Evolutionary conservation across 2,888 invertebrate species (phyloP).

Genomic region (Drosophila buzzatii): DNA sequence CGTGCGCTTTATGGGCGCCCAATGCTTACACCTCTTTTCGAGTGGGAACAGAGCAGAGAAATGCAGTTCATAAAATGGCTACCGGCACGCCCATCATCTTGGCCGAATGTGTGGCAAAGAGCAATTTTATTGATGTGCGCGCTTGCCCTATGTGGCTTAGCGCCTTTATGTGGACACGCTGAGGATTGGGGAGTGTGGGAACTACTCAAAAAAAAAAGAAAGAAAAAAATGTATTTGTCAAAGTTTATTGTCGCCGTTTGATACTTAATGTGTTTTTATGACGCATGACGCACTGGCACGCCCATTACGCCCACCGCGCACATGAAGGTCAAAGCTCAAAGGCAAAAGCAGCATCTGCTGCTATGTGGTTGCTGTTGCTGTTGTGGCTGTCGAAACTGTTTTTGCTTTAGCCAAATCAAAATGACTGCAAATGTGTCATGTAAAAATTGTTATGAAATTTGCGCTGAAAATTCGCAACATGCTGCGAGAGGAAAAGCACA

Average conservation of each 20-base stretch:
- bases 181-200: not conserved
- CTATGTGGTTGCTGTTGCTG: conserved; percentile 23
- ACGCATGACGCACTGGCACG: conserved; percentile 63
- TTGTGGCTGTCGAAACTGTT: conserved; percentile 23
- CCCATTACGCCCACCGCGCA: conserved; percentile 24
- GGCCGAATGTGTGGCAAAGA: conserved; percentile 13
- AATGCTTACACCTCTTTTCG: conserved; percentile 61
- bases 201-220: conserved; percentile 21
- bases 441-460: conserved; percentile 68
- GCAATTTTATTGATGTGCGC: conserved; percentile 39
- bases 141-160: conserved; percentile 11
- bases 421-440: conserved; percentile 75
- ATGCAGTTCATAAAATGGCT: conserved; percentile 57
- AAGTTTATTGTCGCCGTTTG: conserved; percentile 75
- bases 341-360: conserved; percentile 52
- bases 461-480: conserved; percentile 51
- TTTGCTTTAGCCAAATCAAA: conserved; percentile 59
- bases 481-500: conserved; percentile 11
- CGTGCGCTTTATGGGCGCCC: conserved; percentile 36
- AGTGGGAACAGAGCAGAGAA: conserved; percentile 1
- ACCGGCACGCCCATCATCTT: conserved; percentile 3
- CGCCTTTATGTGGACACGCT: conserved; percentile 6
- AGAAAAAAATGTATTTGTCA: conserved; percentile 55
- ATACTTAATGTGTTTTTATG: conserved; percentile 75
- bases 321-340: conserved; percentile 70